Percentiles rank a stretch among this genome's conserved stretches.
These are phyloP conservation scores for Lithophane ornitopus DNA, from an alignment of 2,888 invertebrate genomes.

Conservation along the genomic window DNA sequence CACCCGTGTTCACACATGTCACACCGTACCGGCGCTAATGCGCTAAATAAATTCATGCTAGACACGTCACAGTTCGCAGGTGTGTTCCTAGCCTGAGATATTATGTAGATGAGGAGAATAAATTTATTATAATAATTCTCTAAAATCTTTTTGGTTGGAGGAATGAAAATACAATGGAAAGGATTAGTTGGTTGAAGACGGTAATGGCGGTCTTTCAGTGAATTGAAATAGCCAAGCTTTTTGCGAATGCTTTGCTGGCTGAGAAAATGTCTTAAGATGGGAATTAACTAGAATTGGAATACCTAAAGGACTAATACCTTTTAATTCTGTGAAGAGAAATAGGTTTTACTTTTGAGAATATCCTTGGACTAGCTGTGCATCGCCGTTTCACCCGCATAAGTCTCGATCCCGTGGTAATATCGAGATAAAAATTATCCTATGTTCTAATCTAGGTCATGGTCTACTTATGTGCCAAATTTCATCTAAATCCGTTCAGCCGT, in stretches of 20 bases:
- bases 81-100: constrained; percentile 67
- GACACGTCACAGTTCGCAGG: constrained; percentile 71
- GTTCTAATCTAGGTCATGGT: too few relatives aligned
- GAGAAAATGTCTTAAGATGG: constrained; percentile 25
- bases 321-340: not conserved
- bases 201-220: constrained; percentile 36
- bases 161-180: constrained; percentile 56
- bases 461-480: too few relatives aligned
- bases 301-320: not conserved
- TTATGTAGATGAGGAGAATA: constrained; percentile 68
- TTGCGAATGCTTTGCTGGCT: constrained; percentile 25
- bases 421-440: too few relatives aligned
- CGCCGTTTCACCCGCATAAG: too few relatives aligned
- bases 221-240: constrained; percentile 41
- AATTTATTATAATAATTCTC: constrained; percentile 57
- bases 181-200: constrained; percentile 50
- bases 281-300: constrained; percentile 21
- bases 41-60: constrained; percentile 77
- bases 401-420: too few relatives aligned
- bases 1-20: constrained; percentile 70
- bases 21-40: constrained; percentile 68
- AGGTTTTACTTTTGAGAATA: not conserved
- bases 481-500: too few relatives aligned
- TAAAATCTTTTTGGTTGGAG: constrained; percentile 55
- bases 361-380: too few relatives aligned